Percentiles rank a stretch among this genome's conserved stretches.
Evolutionary conservation across 2,797 vertebrate species (phyloP).

Genomic region (Syngnathus acus): DNA sequence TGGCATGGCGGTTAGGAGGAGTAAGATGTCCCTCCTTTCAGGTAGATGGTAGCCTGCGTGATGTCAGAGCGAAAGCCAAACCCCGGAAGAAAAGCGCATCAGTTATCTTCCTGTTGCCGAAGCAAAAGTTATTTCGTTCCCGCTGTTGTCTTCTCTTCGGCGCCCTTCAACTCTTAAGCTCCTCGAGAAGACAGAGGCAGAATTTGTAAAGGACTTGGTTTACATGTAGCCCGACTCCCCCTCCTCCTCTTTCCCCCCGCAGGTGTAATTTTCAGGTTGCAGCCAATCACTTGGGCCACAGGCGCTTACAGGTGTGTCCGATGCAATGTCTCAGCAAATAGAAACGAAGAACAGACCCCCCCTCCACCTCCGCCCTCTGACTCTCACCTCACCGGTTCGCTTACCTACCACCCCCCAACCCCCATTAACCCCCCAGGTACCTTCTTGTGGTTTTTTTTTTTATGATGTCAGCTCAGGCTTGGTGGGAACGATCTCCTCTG

Average conservation of each 20-base stretch:
- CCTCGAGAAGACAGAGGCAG: conserved; percentile 83
- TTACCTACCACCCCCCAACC: conserved; percentile 47
- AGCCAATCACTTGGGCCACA: conserved; percentile 75
- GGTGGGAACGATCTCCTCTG: conserved; percentile 62
- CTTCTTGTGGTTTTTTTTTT: conserved; percentile 65
- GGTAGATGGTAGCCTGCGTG: conserved; percentile 43
- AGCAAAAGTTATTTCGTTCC: conserved; percentile 46
- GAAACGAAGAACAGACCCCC: conserved; percentile 30
- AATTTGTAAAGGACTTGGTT: conserved; percentile 83
- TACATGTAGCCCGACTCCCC: conserved; percentile 70
- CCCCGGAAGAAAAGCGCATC: conserved; percentile 50
- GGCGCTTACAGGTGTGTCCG: conserved; percentile 73
- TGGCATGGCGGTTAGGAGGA: conserved; percentile 34
- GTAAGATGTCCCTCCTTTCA: conserved; percentile 47
- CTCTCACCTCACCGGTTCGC: conserved; percentile 39
- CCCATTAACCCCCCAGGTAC: conserved; percentile 59
- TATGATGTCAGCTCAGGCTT: conserved; percentile 75
- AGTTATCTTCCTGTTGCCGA: conserved; percentile 29
- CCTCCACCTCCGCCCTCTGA: conserved; percentile 8
- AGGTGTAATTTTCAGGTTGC: conserved; percentile 75
- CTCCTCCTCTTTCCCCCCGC: conserved; percentile 58
- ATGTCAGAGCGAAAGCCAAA: conserved; percentile 40
- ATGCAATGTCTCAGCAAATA: conserved; percentile 52
- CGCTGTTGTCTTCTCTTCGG: conserved; percentile 41
- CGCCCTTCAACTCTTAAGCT: conserved; percentile 73